phyloP scores from a whole-genome alignment of 2,113 vertebrate genomes.

The Cheirogaleus medius region DNA sequence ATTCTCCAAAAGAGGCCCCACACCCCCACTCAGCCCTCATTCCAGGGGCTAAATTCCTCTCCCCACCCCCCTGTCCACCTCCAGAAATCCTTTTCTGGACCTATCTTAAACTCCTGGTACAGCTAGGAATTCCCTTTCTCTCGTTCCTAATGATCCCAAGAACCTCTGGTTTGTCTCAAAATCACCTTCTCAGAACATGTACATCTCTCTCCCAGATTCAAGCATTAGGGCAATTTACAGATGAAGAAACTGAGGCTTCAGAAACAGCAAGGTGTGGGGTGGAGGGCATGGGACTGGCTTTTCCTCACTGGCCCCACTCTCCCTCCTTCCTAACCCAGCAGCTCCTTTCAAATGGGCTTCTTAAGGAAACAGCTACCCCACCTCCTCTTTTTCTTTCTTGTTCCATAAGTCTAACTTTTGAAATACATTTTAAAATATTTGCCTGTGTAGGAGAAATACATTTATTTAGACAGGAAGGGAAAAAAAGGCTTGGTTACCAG shows the following conservation, averaged over 20 bases:
- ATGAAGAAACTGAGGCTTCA: background rate
- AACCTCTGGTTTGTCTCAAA: conserved; percentile 25
- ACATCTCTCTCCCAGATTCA: background rate
- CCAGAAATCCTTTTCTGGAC: conserved; percentile 32
- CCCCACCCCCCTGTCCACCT: background rate
- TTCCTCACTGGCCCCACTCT: too few species aligned
- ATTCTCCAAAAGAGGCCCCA: conserved; percentile 19
- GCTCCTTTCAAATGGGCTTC: background rate
- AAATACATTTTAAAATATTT: conserved; percentile 74
- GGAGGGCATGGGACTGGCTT: background rate
- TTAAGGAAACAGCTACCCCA: conserved; percentile 23
- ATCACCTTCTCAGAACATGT: background rate
- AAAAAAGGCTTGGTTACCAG: conserved; percentile 57
- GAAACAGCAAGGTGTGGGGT: background rate
- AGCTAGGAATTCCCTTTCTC: background rate
- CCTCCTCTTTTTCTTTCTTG: conserved; percentile 53
- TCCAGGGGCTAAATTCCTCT: conserved; percentile 37
- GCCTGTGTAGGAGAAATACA: conserved; percentile 77
- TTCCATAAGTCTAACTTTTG: conserved; percentile 71
- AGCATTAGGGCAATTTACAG: background rate
- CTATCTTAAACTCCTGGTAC: background rate
- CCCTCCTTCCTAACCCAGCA: background rate
- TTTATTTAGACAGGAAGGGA: conserved; percentile 74
- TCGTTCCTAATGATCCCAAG: background rate
- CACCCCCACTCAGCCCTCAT: background rate